Evolutionary conservation across 2,888 invertebrate species (phyloP), one percentile per base, ranked within the genome.

Genomic region (Gibbula magus): DNA sequence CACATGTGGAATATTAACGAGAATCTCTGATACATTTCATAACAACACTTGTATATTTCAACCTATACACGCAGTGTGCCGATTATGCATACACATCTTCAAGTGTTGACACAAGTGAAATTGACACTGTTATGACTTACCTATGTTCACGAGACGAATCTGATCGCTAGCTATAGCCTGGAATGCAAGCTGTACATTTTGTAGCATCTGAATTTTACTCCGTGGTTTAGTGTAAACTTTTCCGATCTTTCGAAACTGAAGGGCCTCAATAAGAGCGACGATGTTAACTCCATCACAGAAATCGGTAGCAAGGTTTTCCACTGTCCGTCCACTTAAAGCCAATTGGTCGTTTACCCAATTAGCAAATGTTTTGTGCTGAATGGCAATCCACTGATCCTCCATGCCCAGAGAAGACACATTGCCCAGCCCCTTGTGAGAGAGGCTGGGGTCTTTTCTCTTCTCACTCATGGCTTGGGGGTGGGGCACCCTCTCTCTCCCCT

Each of bases 81-180:
- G 45, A 45, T 45, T 45, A 45, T 45, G 45, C 45, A 45, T 1
- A 45, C 45, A 45, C 45, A 45, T 45, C 45, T 45, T 5, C 16
- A 61, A 29, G 61, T 61, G 61, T 61, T 25, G 10, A 29, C 61
- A n/a, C 25, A 56, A 22, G 61, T 61, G 61, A 61, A 61, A 25
- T 61, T 61, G 61, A 61, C 29, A 45, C 45, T 45, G 5, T 8
- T 45, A 45, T 18, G 10, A 86, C 90, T 87, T 94, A 97, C 99
- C 99, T 89, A 99, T 99, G 94, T 99, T 99, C 84, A 99, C 99
- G 86, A 99, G 95, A 93, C 98, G 98, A 77, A 99, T 97, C 77
- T 98, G 98, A 93, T 99, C 99, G 82, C 97, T 96, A 90, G 97
- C 96, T 83, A 99, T 96, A 66, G 99, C 98, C 91, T 96, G 97